phyloP scores from a whole-genome alignment of 2,888 invertebrate genomes.

The Leuctra nigra region DNA sequence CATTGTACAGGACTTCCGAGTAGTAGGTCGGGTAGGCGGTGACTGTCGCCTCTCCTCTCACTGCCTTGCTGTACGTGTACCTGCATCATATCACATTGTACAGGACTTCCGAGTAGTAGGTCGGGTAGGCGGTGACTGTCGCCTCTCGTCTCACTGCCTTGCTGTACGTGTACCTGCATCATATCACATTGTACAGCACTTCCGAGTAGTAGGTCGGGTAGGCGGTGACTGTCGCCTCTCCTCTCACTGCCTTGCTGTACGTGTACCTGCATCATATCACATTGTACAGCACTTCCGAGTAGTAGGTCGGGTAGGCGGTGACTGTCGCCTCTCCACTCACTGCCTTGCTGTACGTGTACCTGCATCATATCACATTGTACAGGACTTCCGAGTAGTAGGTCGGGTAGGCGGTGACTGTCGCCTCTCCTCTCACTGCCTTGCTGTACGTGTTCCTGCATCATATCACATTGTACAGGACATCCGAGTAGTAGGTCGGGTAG shows the following conservation, averaged over 20 bases:
- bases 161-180: slow-evolving; percentile 70
- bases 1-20: slow-evolving; percentile 62
- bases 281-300: slow-evolving; percentile 63
- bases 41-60: slow-evolving; percentile 77
- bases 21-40: slow-evolving; percentile 78
- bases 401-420: slow-evolving; percentile 77
- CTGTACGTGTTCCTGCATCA: slow-evolving; percentile 71
- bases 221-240: slow-evolving; percentile 76
- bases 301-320: slow-evolving; percentile 76
- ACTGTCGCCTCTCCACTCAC: slow-evolving; percentile 81
- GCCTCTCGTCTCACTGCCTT: slow-evolving; percentile 81
- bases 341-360: slow-evolving; percentile 79
- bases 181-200: slow-evolving; percentile 52
- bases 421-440: slow-evolving; percentile 77
- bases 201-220: slow-evolving; percentile 76
- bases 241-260: slow-evolving; percentile 79
- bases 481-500: slow-evolving; percentile 74
- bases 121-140: slow-evolving; percentile 76
- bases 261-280: slow-evolving; percentile 58
- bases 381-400: slow-evolving; percentile 71
- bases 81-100: slow-evolving; percentile 49
- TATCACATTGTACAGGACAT: slow-evolving; percentile 55
- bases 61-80: slow-evolving; percentile 79
- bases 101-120: slow-evolving; percentile 68
- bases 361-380: slow-evolving; percentile 45